phyloP scores from a whole-genome alignment of 2,797 vertebrate species.

The Pitangus sulphuratus region DNA sequence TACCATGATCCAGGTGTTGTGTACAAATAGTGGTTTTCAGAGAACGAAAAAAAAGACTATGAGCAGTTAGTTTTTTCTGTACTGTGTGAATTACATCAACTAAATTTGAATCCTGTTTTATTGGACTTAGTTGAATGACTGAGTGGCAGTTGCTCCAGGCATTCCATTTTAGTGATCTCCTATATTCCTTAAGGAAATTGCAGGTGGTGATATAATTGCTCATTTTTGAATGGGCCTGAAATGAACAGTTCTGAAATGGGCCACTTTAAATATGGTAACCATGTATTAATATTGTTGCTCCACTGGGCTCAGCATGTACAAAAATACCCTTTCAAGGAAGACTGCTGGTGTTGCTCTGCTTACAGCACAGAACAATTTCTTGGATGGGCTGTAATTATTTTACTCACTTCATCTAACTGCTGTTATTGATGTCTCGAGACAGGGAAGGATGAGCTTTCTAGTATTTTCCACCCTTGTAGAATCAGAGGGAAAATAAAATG shows the following conservation, averaged over 20 bases:
- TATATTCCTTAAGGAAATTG: background rate
- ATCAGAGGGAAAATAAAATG: background rate
- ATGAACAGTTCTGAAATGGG: background rate
- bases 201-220: background rate
- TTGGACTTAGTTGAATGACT: background rate
- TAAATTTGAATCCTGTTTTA: background rate
- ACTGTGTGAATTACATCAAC: background rate
- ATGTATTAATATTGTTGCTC: background rate
- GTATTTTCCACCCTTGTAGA: background rate
- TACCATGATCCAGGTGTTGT: background rate
- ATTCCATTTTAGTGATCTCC: background rate
- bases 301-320: background rate
- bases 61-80: background rate
- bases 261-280: background rate
- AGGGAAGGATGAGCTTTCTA: background rate
- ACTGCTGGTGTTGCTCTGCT: background rate
- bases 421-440: background rate
- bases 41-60: background rate
- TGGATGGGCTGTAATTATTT: background rate
- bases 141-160: background rate
- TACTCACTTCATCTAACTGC: background rate
- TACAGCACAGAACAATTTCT: background rate
- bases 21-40: accelerated
- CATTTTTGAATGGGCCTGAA: background rate
- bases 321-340: background rate